Conservation (phyloP, 2,113 vertebrate species). For the Reinhardtius hippoglossoides region DNA sequence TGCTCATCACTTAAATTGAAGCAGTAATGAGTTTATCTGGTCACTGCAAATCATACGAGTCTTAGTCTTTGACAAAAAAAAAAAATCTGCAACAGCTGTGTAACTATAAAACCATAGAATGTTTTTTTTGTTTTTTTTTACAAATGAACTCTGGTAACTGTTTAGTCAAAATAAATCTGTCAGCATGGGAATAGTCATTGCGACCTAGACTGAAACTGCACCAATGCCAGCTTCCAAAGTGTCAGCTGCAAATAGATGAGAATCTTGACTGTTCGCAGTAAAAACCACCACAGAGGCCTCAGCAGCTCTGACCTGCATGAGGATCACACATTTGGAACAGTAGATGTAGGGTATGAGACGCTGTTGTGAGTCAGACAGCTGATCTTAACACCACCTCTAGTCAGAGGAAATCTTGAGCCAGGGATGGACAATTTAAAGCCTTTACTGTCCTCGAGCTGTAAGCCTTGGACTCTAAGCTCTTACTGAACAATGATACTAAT, state of each 20-base stretch:
- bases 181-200: too few relatives aligned
- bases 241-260: not conserved
- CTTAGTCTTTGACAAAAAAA: too few relatives aligned
- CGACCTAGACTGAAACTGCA: not conserved
- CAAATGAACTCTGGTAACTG: too few relatives aligned
- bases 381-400: constrained; percentile 34
- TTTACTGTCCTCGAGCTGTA: constrained; percentile 48
- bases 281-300: not conserved
- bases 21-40: too few relatives aligned
- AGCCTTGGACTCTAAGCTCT: constrained; percentile 48
- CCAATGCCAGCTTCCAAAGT: not conserved
- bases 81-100: too few relatives aligned
- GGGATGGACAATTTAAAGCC: constrained; percentile 34
- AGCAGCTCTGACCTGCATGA: not conserved
- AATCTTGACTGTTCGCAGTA: not conserved
- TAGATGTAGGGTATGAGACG: constrained; percentile 1
- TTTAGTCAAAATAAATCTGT: too few relatives aligned
- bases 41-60: too few relatives aligned
- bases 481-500: constrained; percentile 25
- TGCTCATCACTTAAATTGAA: too few relatives aligned
- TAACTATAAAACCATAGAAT: too few relatives aligned
- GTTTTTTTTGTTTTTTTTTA: too few relatives aligned
- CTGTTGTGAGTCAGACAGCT: constrained; percentile 21
- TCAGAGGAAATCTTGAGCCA: constrained; percentile 13
- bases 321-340: not conserved